Evolutionary conservation across 2,113 vertebrate genomes (phyloP).

Genomic region (Theropithecus gelada): DNA sequence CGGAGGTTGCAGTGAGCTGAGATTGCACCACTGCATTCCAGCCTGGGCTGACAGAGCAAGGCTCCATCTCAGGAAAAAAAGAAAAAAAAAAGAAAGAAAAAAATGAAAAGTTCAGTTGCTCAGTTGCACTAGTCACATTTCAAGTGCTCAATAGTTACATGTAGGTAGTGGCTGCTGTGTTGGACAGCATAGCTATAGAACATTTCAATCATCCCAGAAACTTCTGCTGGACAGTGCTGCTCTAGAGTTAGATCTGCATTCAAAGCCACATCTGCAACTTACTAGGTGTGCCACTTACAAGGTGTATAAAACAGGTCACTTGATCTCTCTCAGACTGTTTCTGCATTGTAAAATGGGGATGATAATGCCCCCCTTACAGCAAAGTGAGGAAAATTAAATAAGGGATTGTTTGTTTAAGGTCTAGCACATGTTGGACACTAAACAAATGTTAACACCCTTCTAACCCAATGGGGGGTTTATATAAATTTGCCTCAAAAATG

Average conservation of each 20-base stretch:
- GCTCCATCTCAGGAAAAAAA: no score
- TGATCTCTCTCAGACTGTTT: constrained; percentile 27
- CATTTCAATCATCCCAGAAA: neutral
- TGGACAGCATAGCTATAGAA: neutral
- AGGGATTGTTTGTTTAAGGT: neutral
- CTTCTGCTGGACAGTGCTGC: neutral
- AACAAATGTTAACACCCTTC: neutral
- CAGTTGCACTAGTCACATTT: constrained; percentile 19
- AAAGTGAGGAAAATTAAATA: constrained; percentile 34
- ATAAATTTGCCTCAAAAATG: constrained; percentile 46
- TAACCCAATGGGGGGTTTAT: neutral
- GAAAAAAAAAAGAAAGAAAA: neutral
- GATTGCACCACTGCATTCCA: no score
- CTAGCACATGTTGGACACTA: neutral
- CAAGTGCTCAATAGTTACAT: neutral
- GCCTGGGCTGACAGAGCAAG: no score
- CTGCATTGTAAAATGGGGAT: neutral
- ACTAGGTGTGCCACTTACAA: neutral
- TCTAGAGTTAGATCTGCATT: constrained; percentile 3
- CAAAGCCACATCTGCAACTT: neutral
- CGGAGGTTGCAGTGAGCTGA: no score
- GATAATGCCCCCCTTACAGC: neutral
- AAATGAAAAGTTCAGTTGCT: neutral
- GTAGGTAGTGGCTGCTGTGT: neutral
- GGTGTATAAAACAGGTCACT: neutral